Evolutionary conservation across 2,888 invertebrate genomes (phyloP).

Genomic region (Rhabditophanes sp.): DNA sequence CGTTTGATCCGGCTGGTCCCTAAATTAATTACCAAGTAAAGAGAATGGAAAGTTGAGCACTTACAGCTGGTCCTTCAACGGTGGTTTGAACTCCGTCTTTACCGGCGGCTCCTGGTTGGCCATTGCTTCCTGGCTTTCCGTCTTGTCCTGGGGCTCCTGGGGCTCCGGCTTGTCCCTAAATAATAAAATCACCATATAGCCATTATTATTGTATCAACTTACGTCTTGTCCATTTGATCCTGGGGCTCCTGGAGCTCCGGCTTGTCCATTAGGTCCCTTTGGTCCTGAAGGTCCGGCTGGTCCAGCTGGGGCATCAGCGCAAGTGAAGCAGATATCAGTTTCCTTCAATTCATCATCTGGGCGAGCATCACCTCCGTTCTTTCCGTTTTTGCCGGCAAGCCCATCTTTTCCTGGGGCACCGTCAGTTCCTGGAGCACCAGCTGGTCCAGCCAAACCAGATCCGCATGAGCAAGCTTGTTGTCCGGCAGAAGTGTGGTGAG

Average conservation of each 20-base stretch:
- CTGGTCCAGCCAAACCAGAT: conserved; percentile 25
- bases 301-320: conserved; percentile 26
- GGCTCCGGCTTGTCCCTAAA: conserved; percentile 14
- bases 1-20: conserved; percentile 2
- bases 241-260: conserved; percentile 18
- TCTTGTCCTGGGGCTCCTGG: conserved; percentile 10
- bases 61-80: conserved; percentile 15
- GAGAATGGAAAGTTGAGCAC: conserved; percentile 4
- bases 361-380: conserved; percentile 22
- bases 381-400: conserved; percentile 22
- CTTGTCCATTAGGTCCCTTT: conserved; percentile 16
- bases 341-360: conserved; percentile 14
- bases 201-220: conserved; percentile 10
- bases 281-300: conserved; percentile 22
- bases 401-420: conserved; percentile 27
- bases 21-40: too few relatives aligned
- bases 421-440: conserved; percentile 28
- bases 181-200: too few relatives aligned
- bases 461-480: too few relatives aligned
- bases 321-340: conserved; percentile 32
- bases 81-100: conserved; percentile 10
- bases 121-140: conserved; percentile 3
- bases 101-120: conserved; percentile 14
- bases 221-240: conserved; percentile 19
- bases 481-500: too few relatives aligned